Evolutionary conservation across 2,888 invertebrate genomes (phyloP).

Genomic region (Tipula confusa): DNA sequence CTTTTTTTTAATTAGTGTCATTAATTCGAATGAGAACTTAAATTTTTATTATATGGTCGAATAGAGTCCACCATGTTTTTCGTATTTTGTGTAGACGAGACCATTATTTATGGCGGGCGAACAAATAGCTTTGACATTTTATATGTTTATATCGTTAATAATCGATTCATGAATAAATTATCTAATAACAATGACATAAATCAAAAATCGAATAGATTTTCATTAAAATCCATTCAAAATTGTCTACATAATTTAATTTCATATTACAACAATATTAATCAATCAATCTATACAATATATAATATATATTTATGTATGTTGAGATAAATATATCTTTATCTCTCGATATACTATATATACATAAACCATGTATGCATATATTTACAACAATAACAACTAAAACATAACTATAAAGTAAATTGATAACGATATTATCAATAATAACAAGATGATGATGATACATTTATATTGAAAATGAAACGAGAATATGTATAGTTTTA

Average conservation of each 20-base stretch:
- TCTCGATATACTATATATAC: background rate
- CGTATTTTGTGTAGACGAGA: too few relatives aligned
- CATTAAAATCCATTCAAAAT: slow-evolving; percentile 9
- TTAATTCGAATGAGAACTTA: background rate
- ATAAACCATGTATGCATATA: background rate
- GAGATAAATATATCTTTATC: background rate
- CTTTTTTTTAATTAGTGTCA: slow-evolving; percentile 25
- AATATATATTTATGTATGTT: background rate
- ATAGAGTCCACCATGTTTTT: too few relatives aligned
- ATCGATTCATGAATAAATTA: background rate
- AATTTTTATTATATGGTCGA: background rate
- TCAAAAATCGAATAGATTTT: background rate
- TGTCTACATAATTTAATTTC: slow-evolving; percentile 12
- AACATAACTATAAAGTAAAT: background rate
- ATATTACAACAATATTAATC: background rate
- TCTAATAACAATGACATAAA: slow-evolving; percentile 1
- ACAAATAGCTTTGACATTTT: background rate
- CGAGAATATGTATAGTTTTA: background rate
- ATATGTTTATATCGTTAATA: background rate
- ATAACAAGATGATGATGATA: background rate
- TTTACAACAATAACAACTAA: background rate
- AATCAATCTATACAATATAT: too few relatives aligned
- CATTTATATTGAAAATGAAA: slow-evolving; percentile 3
- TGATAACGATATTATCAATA: slow-evolving; percentile 25
- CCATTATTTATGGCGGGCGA: background rate